Base-by-base conservation (phyloP, 2,113 vertebrate species). In the Podiceps cristatus region DNA sequence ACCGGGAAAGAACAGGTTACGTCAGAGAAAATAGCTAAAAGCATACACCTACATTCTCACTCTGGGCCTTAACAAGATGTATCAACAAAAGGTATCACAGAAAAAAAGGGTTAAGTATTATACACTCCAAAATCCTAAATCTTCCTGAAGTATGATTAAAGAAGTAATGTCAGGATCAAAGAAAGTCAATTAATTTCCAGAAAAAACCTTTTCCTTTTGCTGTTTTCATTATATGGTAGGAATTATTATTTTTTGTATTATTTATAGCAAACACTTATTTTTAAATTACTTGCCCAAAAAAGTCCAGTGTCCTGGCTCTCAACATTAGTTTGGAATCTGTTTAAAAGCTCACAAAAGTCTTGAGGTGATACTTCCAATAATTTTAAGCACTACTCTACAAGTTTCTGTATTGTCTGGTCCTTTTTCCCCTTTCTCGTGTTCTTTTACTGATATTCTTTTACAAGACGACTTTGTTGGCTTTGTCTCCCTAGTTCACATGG, bases 351-450 rank as follows among this genome's bases (percentile, higher is more conserved):
- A 69, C 35, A 49, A 18, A 60, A 72, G 31, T 17, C 45, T 24
- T 66, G 13, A 76, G 9, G 2, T 22, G 31, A 4, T 56, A 87
- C 56, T 91, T 80, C 6, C 20, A 80, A 8, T 64, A 59, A 68
- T 50, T 85, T 59, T 59, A 90, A 91, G 45, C 19, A 74, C 44
- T 71, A 23, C 7, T 29, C 20, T 66, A 17, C 18, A 86, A 53
- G 24, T 37, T 63, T 53, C 11, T 45, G 4, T 31, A 44, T 27
- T 37, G 10, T 18, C 13, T 64, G 22, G 1, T 58, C 52, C 16
- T 75, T 76, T 76, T 66, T n/a, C 1, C 37, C 23, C 15, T 9
- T 58, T n/a, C 2, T 0, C 2, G 0, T 9, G 16, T 31, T 49
- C 45, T 77, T 59, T 60, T 25, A 66, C 27, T 23, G 18, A n/a